phyloP scores from a whole-genome alignment of 1,140 invertebrate species.

The Coptotermes formosanus region DNA sequence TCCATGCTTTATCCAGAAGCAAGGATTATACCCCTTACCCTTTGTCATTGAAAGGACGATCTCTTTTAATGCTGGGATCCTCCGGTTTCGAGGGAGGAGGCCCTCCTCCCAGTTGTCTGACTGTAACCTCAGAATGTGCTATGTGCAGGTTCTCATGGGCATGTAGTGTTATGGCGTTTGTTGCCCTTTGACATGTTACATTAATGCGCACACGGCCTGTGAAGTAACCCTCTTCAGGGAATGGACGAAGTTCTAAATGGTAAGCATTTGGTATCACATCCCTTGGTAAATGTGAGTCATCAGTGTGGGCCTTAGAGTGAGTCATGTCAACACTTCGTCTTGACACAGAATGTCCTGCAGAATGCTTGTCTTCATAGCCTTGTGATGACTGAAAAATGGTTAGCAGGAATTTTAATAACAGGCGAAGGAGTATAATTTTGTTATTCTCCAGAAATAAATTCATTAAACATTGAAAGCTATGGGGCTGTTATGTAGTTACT shows the following conservation, averaged over 20 bases:
- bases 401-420: too few species aligned
- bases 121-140: constrained; percentile 23
- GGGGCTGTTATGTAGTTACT: too few species aligned
- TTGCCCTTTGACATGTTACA: constrained; percentile 24
- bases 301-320: background rate
- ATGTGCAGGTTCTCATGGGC: constrained; percentile 27
- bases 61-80: background rate
- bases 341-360: background rate
- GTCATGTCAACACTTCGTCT: constrained; percentile 24
- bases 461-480: too few species aligned
- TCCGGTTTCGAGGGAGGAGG: too few species aligned
- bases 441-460: too few species aligned
- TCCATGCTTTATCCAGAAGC: too few species aligned
- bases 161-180: constrained; percentile 21
- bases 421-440: too few species aligned
- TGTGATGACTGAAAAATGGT: background rate
- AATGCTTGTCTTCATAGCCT: background rate
- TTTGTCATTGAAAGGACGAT: background rate
- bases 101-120: background rate
- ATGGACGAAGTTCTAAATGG: constrained; percentile 22
- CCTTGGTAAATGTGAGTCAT: constrained; percentile 1
- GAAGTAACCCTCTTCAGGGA: constrained; percentile 17
- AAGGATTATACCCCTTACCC: background rate
- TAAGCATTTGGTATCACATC: constrained; percentile 21
- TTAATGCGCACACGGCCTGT: constrained; percentile 28